phyloP scores from a whole-genome alignment of 2,888 invertebrate species.

The Patella ulyssiponensis region DNA sequence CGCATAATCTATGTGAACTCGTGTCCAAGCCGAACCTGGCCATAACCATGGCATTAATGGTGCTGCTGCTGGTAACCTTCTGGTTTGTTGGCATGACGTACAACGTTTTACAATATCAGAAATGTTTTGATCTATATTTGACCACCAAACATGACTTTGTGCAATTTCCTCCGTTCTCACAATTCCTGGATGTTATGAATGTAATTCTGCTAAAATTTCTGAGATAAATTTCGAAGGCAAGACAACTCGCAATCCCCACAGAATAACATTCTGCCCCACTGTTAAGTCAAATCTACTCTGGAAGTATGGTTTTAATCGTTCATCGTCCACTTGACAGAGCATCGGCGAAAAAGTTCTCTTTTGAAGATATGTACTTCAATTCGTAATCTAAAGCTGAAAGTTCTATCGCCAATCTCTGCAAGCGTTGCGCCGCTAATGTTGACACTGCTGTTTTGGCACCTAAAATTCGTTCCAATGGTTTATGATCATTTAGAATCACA shows the following conservation, averaged over 20 bases:
- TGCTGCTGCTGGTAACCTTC: not conserved
- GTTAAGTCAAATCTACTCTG: slow-evolving; percentile 4
- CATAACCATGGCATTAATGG: slow-evolving; percentile 16
- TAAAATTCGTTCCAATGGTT: slow-evolving; percentile 4
- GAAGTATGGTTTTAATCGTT: slow-evolving; percentile 15
- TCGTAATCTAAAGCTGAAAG: not conserved
- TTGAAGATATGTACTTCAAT: not conserved
- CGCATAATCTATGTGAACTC: slow-evolving; percentile 72
- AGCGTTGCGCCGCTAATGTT: not conserved
- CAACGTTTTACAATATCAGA: not conserved
- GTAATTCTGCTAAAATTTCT: not conserved
- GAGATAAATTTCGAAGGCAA: not conserved
- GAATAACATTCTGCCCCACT: slow-evolving; percentile 12
- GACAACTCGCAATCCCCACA: slow-evolving; percentile 7
- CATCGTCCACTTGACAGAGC: slow-evolving; percentile 14
- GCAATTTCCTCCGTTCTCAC: slow-evolving; percentile 7
- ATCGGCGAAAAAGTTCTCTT: not conserved
- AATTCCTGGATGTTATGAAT: slow-evolving; percentile 7
- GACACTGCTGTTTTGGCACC: not conserved
- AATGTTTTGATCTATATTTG: not conserved
- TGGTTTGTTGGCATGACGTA: slow-evolving; percentile 11
- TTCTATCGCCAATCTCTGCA: not conserved
- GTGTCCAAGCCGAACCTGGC: slow-evolving; percentile 52
- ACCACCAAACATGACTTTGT: slow-evolving; percentile 17
- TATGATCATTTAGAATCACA: slow-evolving; percentile 3